Conservation (phyloP, 2,113 vertebrate genomes). For the Serilophus lunatus region DNA sequence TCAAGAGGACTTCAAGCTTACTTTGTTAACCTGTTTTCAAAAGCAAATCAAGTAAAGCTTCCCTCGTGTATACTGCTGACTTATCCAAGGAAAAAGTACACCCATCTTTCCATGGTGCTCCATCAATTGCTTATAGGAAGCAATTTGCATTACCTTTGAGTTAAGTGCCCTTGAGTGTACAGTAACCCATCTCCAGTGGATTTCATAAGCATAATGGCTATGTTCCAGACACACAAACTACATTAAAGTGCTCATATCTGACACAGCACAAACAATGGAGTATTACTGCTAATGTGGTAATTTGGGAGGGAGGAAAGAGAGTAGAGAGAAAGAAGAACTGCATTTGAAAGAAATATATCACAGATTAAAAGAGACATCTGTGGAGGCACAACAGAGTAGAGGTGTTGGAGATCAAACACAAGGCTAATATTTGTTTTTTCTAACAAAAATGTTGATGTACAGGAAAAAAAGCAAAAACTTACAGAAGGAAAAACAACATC, state of each 20-base stretch:
- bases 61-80: background rate
- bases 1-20: background rate
- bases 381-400: background rate
- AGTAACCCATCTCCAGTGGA: constrained; percentile 25
- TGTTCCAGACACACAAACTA: background rate
- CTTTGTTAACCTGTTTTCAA: constrained; percentile 32
- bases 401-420: background rate
- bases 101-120: constrained; percentile 45
- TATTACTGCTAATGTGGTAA: background rate
- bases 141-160: constrained; percentile 58
- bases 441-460: background rate
- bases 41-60: constrained; percentile 33
- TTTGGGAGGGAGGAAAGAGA: background rate
- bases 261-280: background rate
- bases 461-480: background rate
- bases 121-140: constrained; percentile 49
- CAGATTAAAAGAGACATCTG: background rate
- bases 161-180: constrained; percentile 47
- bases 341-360: background rate
- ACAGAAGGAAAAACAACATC: background rate
- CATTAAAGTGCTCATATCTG: background rate
- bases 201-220: background rate
- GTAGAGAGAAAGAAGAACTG: background rate
- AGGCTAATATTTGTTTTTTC: background rate
- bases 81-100: constrained; percentile 46